A percentile compares a stretch with the other conserved stretches of the same genome.
phyloP scores from a whole-genome alignment of 2,113 vertebrate species.

The Oreochromis niloticus region DNA sequence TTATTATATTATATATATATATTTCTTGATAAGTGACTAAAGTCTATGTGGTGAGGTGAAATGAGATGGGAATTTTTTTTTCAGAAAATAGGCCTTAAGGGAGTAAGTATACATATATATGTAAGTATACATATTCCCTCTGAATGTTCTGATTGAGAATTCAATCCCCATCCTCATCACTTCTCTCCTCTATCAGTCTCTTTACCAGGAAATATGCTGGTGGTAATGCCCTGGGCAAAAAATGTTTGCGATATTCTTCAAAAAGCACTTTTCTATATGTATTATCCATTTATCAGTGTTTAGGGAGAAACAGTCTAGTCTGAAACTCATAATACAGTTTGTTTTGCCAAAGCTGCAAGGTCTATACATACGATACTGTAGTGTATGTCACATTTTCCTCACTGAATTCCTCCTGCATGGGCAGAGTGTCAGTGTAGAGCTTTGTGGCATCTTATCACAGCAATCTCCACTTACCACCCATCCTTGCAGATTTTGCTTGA shows the following conservation, averaged over 20 bases:
- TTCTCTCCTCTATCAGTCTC: neutral
- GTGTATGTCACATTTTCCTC: neutral
- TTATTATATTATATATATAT: neutral
- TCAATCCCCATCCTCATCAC: neutral
- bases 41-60: neutral
- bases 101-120: neutral
- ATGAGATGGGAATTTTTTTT: neutral
- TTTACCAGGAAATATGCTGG: neutral
- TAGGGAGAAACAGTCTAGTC: neutral
- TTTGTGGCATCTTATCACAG: neutral
- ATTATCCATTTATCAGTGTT: neutral
- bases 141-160: neutral
- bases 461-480: neutral
- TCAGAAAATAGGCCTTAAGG: neutral
- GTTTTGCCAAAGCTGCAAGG: neutral
- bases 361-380: neutral
- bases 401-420: neutral
- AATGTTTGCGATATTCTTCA: neutral
- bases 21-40: neutral
- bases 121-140: neutral
- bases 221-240: slow-evolving; percentile 20
- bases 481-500: neutral
- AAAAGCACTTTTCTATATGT: neutral
- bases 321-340: neutral
- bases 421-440: neutral